Percentiles rank a stretch among this genome's conserved stretches.
phyloP scores from a whole-genome alignment of 35 echinoderm and acorn worm genomes.

The Acanthaster planci region DNA sequence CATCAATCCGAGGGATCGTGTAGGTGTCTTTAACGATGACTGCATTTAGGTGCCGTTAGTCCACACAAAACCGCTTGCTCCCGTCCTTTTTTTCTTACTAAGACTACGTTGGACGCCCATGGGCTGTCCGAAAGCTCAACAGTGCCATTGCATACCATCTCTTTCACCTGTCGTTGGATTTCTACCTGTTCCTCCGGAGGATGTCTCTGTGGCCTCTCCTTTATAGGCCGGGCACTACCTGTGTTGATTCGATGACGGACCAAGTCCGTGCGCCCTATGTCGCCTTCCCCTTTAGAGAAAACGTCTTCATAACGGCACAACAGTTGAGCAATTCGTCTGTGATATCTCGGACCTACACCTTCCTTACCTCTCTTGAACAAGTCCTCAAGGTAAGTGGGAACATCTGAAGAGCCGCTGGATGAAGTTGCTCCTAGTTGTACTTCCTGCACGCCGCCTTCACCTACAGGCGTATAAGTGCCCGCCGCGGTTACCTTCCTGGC shows the following conservation, averaged over 20 bases:
- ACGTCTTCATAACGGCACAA: background rate
- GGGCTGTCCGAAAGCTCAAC: constrained; percentile 25
- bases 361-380: background rate
- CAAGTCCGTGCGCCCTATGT: background rate
- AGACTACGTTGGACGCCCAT: background rate
- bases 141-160: constrained; percentile 1
- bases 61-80: background rate
- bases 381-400: constrained; percentile 1
- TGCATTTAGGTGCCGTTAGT: background rate
- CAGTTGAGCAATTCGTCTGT: background rate
- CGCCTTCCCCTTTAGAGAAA: constrained; percentile 2
- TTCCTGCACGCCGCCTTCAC: background rate
- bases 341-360: background rate
- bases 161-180: background rate
- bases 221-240: constrained; percentile 26
- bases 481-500: background rate
- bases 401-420: too few relatives aligned
- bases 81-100: background rate
- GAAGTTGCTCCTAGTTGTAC: background rate
- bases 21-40: constrained; percentile 22
- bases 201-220: background rate
- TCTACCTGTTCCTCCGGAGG: constrained; percentile 2
- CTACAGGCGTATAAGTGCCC: background rate
- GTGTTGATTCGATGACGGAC: constrained; percentile 13
- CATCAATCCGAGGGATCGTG: constrained; percentile 61